Percentiles rank a stretch among this genome's conserved stretches.
These are phyloP conservation scores for Drosophila rellima DNA, from an alignment of 2,888 invertebrate genomes.

Conservation along the genomic window DNA sequence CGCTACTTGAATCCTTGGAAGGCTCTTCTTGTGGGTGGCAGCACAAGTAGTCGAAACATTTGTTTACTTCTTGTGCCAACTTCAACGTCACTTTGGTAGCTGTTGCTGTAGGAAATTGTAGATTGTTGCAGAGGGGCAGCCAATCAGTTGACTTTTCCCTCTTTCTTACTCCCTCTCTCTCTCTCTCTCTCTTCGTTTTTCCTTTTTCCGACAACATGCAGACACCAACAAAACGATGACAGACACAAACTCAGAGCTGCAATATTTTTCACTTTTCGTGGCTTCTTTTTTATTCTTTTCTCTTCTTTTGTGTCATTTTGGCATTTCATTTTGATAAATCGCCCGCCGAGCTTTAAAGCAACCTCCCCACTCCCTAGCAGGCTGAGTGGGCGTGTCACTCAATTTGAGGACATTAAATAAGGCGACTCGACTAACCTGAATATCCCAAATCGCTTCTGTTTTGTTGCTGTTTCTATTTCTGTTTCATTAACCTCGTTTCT, in stretches of 20 bases:
- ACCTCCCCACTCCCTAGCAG: conserved; percentile 4
- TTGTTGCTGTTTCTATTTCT: neutral
- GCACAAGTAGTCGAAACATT: conserved; percentile 56
- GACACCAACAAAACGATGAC: conserved; percentile 37
- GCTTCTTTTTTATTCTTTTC: conserved; percentile 12
- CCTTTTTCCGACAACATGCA: neutral
- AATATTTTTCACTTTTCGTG: conserved; percentile 72
- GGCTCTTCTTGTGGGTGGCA: conserved; percentile 19
- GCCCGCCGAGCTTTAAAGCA: conserved; percentile 40
- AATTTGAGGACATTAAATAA: conserved; percentile 48
- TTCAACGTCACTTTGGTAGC: conserved; percentile 54
- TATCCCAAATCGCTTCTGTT: conserved; percentile 1
- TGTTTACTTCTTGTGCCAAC: conserved; percentile 68
- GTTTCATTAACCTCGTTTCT: conserved; percentile 40
- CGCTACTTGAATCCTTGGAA: conserved; percentile 39
- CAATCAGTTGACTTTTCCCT: conserved; percentile 67
- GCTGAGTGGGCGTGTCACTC: conserved; percentile 55
- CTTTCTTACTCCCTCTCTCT: conserved; percentile 1
- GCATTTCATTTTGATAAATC: conserved; percentile 77
- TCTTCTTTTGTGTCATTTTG: conserved; percentile 39
- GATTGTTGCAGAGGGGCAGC: conserved; percentile 27
- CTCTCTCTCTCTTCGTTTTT: neutral
- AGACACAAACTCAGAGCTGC: conserved; percentile 58
- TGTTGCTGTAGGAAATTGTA: conserved; percentile 2
- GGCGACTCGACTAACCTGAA: conserved; percentile 21